Percentiles rank a stretch among this genome's conserved stretches.
Evolutionary conservation across 2,113 vertebrate genomes (phyloP).

Genomic region (Eurypyga helias): DNA sequence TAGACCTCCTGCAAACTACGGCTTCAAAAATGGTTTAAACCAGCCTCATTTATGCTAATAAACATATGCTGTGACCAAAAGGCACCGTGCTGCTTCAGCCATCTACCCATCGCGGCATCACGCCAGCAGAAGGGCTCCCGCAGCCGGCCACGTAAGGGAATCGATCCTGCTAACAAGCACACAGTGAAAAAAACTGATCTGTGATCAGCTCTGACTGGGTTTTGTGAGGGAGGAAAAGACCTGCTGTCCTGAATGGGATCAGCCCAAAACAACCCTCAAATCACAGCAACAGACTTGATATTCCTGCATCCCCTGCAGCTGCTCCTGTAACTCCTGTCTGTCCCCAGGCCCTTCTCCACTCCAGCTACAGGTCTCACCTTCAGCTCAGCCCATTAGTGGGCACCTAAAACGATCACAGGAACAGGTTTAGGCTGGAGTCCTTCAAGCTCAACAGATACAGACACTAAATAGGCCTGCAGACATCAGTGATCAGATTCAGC

Average conservation of each 20-base stretch:
- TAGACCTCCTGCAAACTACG: not conserved
- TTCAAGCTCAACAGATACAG: not conserved
- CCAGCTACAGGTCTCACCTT: not conserved
- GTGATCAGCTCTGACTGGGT: not conserved
- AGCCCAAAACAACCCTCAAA: not conserved
- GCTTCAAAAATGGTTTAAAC: not conserved
- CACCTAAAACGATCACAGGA: not conserved
- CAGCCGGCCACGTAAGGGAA: not conserved
- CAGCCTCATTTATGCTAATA: not conserved
- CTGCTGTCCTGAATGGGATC: not conserved
- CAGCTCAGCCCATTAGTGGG: not conserved
- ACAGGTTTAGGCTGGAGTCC: not conserved
- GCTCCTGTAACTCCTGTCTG: not conserved
- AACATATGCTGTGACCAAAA: not conserved
- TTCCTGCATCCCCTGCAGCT: not conserved
- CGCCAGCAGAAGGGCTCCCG: not conserved
- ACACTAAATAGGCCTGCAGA: not conserved
- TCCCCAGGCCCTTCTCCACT: not conserved
- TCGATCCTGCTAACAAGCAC: not conserved
- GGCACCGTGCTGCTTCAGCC: not conserved
- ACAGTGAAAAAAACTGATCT: rapidly evolving
- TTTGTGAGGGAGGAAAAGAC: not conserved
- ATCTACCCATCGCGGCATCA: not conserved
- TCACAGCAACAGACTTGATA: not conserved
- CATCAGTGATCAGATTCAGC: not conserved